Base-by-base conservation (phyloP, 1,140 invertebrate species). In the Neotoxoptera formosana region DNA sequence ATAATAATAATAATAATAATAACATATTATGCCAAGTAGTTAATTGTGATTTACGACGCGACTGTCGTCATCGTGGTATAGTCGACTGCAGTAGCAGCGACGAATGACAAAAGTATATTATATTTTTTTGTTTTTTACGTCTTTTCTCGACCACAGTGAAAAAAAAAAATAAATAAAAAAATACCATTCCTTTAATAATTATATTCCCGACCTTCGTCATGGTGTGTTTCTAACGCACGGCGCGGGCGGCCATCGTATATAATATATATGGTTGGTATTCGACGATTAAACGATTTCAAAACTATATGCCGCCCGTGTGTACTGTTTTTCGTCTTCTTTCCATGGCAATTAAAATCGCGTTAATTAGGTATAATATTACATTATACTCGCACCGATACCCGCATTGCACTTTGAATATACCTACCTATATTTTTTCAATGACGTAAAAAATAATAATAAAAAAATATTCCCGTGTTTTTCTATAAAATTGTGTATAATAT, bases 1-100 rank as follows among this genome's bases (percentile, higher is more conserved):
- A n/a, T 76, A 76, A 76, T 67, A 67, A 67, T 67, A 67, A n/a
- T 67, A 60, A 30, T 30, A 76, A 76, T 30, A 41, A 76, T 76
- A 76, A n/a, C 25, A 60, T 76, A 76, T n/a, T 76, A 76, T 76
- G 60, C 60, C 60, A 76, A 76, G 60, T 76, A 76, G 60, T 76
- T 76, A 76, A 76, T 76, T 76, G 60, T 76, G 60, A 76, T 76
- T 76, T 76, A 76, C 60, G 60, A 76, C 17, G 60, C 60, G 60
- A 30, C n/a, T 76, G 60, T 76, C 60, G 14, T 76, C 60, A n/a
- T 76, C n/a, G n/a, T 41, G 41, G 41, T 41, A 41, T n/a, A 76
- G 30, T 76, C 30, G 60, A 67, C n/a, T n/a, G n/a, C 60, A 67
- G 60, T 67, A 30, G 60, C 60, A 67, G 60, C 60, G 9, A 76